Base-by-base conservation (phyloP, 35 echinoderm and acorn worm genomes). In the Holothuria glaberrima region DNA sequence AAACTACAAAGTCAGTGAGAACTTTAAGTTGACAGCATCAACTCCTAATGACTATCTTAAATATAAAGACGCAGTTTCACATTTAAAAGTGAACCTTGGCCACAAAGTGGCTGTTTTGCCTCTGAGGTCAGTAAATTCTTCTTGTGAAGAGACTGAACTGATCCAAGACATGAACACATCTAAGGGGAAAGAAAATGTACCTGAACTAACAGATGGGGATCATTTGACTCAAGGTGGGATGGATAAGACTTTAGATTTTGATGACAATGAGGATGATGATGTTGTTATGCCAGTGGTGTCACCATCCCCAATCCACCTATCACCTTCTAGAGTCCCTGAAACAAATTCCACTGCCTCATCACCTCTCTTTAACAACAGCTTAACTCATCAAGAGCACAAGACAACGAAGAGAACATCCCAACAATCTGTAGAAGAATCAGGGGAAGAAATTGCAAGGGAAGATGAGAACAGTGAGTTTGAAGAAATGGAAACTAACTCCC, bases 71-170 rank as follows among this genome's bases (percentile, higher is more conserved):
- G 12, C 38, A 54, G 50, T 35, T 12, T 48, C 35, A 21, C 74
- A n/a, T 24, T 48, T 78, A 1, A 78, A 78, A 52, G 41, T 78
- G 12, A 78, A 78, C 27, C 74, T 78, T 30, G 74, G 74, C 21
- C 44, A 78, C 35, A 78, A 48, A 35, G 10, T 78, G 4, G 50
- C 21, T 27, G 50, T 78, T 10, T 26, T 78, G 1, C 74, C 50
- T 16, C n/a, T 48, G 18, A 78, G 13, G 27, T 48, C 74, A 78
- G 50, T 48, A 12, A 78, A 28, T 28, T 33, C 27, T 20, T 48
- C 74, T 27, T 6, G 27, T 1, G 74, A 52, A 24, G 74, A 78
- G n/a, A 50, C 9, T 13, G 74, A 48, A 22, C 16, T 54, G 12
- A 6, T 48, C 0, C 74, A 48, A 12, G 74, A 78, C 25, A 33